A percentile compares a stretch with the other conserved stretches of the same genome.
Conservation (phyloP, 2,888 invertebrate species). For the Lottia scabra region DNA sequence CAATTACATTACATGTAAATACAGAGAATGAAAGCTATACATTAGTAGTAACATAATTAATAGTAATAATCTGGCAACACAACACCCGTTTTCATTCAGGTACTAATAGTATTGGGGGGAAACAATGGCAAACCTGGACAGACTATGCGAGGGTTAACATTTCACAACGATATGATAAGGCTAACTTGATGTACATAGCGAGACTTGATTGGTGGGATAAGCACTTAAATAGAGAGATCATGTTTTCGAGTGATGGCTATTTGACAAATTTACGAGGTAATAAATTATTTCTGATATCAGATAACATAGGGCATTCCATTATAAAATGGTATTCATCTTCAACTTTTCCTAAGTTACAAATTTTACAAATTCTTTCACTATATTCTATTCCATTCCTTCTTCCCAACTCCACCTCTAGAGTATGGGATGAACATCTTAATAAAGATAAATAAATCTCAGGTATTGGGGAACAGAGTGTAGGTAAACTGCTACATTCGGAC, state of each 20-base stretch:
- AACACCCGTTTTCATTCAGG: too few species aligned
- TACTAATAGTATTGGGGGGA: too few species aligned
- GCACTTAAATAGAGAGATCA: background rate
- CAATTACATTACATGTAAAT: background rate
- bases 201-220: background rate
- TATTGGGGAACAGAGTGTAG: background rate
- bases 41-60: too few species aligned
- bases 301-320: conserved; percentile 2
- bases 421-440: conserved; percentile 1
- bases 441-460: conserved; percentile 4
- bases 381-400: background rate
- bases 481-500: background rate
- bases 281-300: background rate
- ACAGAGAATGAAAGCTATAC: too few species aligned
- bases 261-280: background rate
- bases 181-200: background rate
- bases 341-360: background rate
- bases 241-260: background rate
- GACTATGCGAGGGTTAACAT: background rate
- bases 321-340: conserved; percentile 4
- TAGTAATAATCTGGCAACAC: too few species aligned
- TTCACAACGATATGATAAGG: background rate
- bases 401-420: background rate
- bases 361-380: background rate
- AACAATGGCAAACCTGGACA: background rate